Evolutionary conservation across 1,140 invertebrate genomes (phyloP), one percentile per base, ranked within the genome.

Genomic region (Piezodorus guildinii): DNA sequence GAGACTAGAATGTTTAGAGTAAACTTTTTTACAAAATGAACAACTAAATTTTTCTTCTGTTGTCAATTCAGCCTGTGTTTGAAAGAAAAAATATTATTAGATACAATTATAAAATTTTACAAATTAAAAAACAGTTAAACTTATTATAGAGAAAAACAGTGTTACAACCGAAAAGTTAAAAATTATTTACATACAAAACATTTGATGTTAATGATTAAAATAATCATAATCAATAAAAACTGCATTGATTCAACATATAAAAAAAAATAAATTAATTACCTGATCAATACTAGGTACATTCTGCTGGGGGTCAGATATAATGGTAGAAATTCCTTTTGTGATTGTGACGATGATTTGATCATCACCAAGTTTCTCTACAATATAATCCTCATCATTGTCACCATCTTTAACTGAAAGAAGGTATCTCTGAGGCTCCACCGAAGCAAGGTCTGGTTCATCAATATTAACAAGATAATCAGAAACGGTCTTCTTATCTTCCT

Each of bases 1-100:
- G 16, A 27, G 23, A 34, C 16, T 58, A 58, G 23, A n/a, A 6
- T 34, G 54, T 34, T 58, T 58, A 5, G 54, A 58, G 23, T 21
- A 58, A 58, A 27, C 25, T 27, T 58, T 58, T 58, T 58, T 21
- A 34, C 54, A 58, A 58, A 21, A n/a, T 58, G 16, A n/a, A 27
- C 54, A 58, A 23, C 16, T 58, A 8, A 58, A 58, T 23, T 23
- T 23, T 58, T 58, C 25, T 58, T 8, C 19, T 21, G 27, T 8
- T 25, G 25, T 5, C 23, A 27, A 23, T 27, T 8, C 54, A 19
- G 8, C 46, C 46, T 49, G 16, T 19, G 17, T 10, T 21, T 19
- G 10, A 49, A 49, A 49, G 46, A 21, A 21, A 5, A 19, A 19
- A 10, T n/a, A n/a, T 49, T n/a, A 10, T 17, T 21, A 49, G 46